Base-by-base conservation (phyloP, 2,888 invertebrate species). In the Yponomeuta cagnagella region DNA sequence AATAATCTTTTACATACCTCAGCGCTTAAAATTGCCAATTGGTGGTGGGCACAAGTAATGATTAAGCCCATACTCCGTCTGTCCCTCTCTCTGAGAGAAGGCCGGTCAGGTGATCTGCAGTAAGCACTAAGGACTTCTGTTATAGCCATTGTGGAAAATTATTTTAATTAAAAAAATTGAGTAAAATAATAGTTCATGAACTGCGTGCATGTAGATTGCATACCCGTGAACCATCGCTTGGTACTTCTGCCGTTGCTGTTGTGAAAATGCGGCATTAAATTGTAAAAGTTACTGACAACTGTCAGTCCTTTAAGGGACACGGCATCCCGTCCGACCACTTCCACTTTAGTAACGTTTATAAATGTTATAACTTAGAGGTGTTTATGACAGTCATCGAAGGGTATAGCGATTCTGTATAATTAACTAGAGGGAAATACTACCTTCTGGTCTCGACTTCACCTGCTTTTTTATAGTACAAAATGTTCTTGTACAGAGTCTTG, bases 211-310 rank as follows among this genome's bases (percentile, higher is more conserved):
- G 6, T 8, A 58, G 52, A 58, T 8, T 15, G 15, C 15, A 4
- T 15, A 5, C 1, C 15, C 52, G 3, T 58, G 15, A 43, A 43
- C 43, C 15, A 12, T 5, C 15, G 52, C 15, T 3, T 58, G 15
- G 52, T 58, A 15, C 52, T 58, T 58, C 52, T 58, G 15, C 52
- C 3, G 52, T 58, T 12, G 15, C 15, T 58, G 52, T 15, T 58
- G 4, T 15, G 52, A 58, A 58, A 58, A 15, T 58, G 15, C 52
- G 10, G 37, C 37, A 68, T 68, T 68, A 48, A 68, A 68, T 68
- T 68, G 48, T 48, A 68, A 68, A 68, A 68, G 52, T 68, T 68
- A 68, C 68, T 48, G 37, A 52, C 23, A 68, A 68, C 68, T 69
- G 69, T 69, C 69, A 68, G 23, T 63, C 69, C 30, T 43, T 37